Conservation (phyloP, 2,888 invertebrate genomes). For the Cerastoderma edule region DNA sequence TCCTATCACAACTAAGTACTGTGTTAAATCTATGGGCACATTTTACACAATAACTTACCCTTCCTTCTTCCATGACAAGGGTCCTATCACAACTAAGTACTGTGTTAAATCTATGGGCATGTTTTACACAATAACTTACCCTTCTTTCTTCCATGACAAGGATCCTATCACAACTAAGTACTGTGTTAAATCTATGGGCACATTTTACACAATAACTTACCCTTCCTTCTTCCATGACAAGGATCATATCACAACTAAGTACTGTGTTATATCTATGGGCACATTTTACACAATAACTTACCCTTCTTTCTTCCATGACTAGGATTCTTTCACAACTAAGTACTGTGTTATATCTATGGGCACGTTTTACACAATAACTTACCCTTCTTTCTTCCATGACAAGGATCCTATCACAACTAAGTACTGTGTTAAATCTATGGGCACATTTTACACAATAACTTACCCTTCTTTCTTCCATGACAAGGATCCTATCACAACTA, state of each 20-base stretch:
- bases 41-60: constrained; percentile 86
- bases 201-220: constrained; percentile 86
- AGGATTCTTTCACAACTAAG: constrained; percentile 85
- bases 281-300: too few species aligned
- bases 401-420: constrained; percentile 85
- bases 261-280: constrained; percentile 82
- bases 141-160: constrained; percentile 86
- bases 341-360: constrained; percentile 82
- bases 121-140: constrained; percentile 86
- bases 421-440: constrained; percentile 82
- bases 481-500: constrained; percentile 85
- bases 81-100: constrained; percentile 86
- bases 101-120: constrained; percentile 87
- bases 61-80: constrained; percentile 86
- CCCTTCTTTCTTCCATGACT: constrained; percentile 86
- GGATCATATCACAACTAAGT: constrained; percentile 85
- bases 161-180: constrained; percentile 85
- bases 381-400: constrained; percentile 86
- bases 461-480: constrained; percentile 86
- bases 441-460: too few species aligned
- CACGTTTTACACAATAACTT: too few species aligned
- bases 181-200: constrained; percentile 87
- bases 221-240: constrained; percentile 86
- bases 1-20: constrained; percentile 85
- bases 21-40: constrained; percentile 87